Base-by-base conservation (phyloP, 2,113 vertebrate species). In the Passer domesticus region DNA sequence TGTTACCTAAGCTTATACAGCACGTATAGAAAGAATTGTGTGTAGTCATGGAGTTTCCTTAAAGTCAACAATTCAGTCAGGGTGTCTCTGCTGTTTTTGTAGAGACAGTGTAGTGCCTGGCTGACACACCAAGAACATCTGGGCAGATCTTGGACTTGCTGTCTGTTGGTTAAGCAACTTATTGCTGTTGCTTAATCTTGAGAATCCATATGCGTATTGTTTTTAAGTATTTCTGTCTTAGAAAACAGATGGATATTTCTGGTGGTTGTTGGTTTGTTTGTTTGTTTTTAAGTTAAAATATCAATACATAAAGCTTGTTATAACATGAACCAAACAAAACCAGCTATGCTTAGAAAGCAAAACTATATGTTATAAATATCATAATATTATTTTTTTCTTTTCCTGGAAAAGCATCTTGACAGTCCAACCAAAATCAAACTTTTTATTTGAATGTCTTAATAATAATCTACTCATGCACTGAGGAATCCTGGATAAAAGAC, bases 81-180 rank as follows among this genome's bases (percentile, higher is more conserved):
- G 11, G 5, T 74, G 3, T 39, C 15, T 73, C 13, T 69, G 15
- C 21, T 44, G 9, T 53, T 50, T 82, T 15, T 69, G 12, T 3
- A n/a, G 24, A 14, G 43, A 9, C 11, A 62, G 13, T 0, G 0
- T 9, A 56, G 20, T 28, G 18, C 24, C 21, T 66, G 27, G 9
- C 27, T 13, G 20, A 7, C 10, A 6, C 11, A 35, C 14, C 21
- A 46, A 27, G 31, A 43, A 25, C 6, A 44, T 10, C 4, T 15
- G 27, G 43, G 7, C 17, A 89, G 12, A 50, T 35, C 11, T 20
- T 24, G 23, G n/a, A 2, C 5, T 90, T 66, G 12, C 6, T 59
- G 13, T 19, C 30, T 87, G 16, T 9, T 62, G 20, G 43, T 49
- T 49, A 18, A 50, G 44, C 14, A 50, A 41, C 5, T n/a, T 89